Base-by-base conservation (phyloP, 1,140 invertebrate species). In the Pentalonia nigronervosa region DNA sequence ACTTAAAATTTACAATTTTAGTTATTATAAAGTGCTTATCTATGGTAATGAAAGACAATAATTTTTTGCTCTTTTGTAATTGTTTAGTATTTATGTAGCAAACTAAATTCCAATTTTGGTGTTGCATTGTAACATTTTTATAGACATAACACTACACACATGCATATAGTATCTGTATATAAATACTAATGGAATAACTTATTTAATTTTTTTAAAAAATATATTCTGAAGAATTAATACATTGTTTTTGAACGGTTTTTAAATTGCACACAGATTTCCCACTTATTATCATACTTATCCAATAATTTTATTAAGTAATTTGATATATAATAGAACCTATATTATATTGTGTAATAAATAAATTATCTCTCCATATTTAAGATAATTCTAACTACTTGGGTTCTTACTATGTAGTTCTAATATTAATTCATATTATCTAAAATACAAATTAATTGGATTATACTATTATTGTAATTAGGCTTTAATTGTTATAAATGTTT, bases 361-460 rank as follows among this genome's bases (percentile, higher is more conserved):
- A 41, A 41, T 89, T 36, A 89, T 41, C 20, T 56, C 34, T 36
- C 21, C 50, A 25, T 56, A 56, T 89, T 89, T 56, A 89, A 36
- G 48, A 89, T 89, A 56, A 53, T 25, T 56, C 36, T 89, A 89
- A 56, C 4, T 56, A 56, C 21, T 25, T 30, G 30, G 25, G 60
- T 50, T 41, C 34, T 53, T 53, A 89, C 87, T 53, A 50, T 88
- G 86, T 53, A 89, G 34, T 36, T 36, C 88, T 56, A 56, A 89
- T 56, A 50, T 53, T 53, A 56, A 53, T 89, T 34, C 56, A 89
- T 14, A 53, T 56, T 25, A 89, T 25, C 8, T 34, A 56, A 89
- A 36, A 89, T 89, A 20, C 8, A 89, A 48, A 56, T 41, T 89
- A 89, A 89, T 89, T 89, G 48, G 50, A 56, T 89, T 89, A 89